Evolutionary conservation across 2,888 invertebrate species (phyloP), one percentile per base, ranked within the genome.

Genomic region (Thumatha senex): DNA sequence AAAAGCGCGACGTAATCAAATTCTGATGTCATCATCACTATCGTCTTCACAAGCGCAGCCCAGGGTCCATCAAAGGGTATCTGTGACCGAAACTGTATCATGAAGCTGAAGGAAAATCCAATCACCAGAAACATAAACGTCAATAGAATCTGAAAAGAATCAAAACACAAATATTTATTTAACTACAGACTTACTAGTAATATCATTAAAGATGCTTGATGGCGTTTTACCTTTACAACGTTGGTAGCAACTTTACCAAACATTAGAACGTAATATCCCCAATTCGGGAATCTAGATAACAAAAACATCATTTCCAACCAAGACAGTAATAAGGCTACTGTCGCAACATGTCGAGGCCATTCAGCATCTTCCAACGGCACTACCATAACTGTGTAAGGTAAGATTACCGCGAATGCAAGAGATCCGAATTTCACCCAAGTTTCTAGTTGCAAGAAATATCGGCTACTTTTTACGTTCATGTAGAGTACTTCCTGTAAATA

Each of bases 1-100:
- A 93, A 93, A 8, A 93, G 69, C 4, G 86, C 82, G 8, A 63
- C 78, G 63, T 93, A 93, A 58, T 93, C 93, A 43, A 93, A 93
- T 63, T 93, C 93, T 48, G 93, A 92, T 7, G 93, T 93, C 93
- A 93, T 93, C 93, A 93, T 93, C 8, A 93, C 92, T 38, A 93
- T 82, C 0, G 93, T 93, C 61, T 93, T 93, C 13, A 93, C 87
- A 0, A 93, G 68, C 0, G 93, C 88, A 13, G 89, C 83, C 84
- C 92, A 92, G 0, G 93, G 92, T 10, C 86, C 84, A 15, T 87
- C 85, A 58, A 93, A 93, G 0, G 93, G 92, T 14, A 84, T 76
- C 56, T 86, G 78, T 0, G 90, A 86, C 15, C 81, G 84, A 66
- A 93, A 93, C 61, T 93, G 90, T 39, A 93, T 90, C 88, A 92